Evolutionary conservation across 2,888 invertebrate species (phyloP), one percentile per base, ranked within the genome.

Genomic region (Cryptocheilus praepositus): DNA sequence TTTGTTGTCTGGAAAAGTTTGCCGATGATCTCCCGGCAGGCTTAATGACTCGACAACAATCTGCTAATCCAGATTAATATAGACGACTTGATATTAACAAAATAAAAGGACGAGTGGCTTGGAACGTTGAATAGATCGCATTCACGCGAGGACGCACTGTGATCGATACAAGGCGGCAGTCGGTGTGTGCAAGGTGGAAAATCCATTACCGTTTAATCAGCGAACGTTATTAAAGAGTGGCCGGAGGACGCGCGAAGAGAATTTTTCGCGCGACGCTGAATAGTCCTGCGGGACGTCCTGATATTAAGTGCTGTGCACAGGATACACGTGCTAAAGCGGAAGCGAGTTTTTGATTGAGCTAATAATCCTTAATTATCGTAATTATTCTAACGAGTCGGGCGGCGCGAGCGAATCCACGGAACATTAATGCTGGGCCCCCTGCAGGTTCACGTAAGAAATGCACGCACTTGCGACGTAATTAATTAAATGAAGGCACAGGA

Each of bases 301-400:
- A 4, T 36, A 36, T 36, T 36, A 36, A 36, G 11, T 11, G 16
- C 5, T 2, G 36, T 1, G 8, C 36, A 11, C 36, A 36, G 36
- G 36, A 36, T 36, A 11, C 36, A 11, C 36, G 36, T 7, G 36
- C 8, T 36, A 36, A 36, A 36, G 36, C 36, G 36, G 36, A 36
- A 1, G 36, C 8, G 36, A 7, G 36, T 7, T 36, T 36, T 52
- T 51, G 52, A 64, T 58, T 43, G 52, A 57, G 25, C 52, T 64
- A 64, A 58, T 64, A 64, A 58, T 52, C 51, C 58, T 64, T 64
- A 64, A 64, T 64, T 64, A 64, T 64, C 52, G 52, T 64, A 64
- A 64, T 64, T 57, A 36, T 52, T 58, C 44, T 51, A 58, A 64
- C 57, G 52, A 64, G 25, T 51, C 56, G 11, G 28, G 22, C 25